These are phyloP conservation scores for Spodoptera litura DNA, from an alignment of 1,140 invertebrate species.

Conservation along the genomic window DNA sequence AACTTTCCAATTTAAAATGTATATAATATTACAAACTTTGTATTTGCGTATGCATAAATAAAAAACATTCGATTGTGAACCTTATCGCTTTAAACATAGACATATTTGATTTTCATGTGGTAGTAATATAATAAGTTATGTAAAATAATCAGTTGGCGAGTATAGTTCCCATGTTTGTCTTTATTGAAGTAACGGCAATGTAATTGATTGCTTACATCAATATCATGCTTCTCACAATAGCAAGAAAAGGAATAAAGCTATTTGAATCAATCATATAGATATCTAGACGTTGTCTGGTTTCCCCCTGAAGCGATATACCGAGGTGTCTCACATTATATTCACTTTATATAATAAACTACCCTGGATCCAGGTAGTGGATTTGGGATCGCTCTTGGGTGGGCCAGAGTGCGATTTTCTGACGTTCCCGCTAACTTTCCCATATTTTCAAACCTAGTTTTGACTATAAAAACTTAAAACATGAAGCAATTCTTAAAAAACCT, in stretches of 20 bases:
- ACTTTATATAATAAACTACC: too few relatives aligned
- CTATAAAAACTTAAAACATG: too few relatives aligned
- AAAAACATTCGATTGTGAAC: not conserved
- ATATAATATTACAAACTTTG: not conserved
- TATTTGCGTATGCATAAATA: not conserved
- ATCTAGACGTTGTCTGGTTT: not conserved
- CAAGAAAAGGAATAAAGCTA: not conserved
- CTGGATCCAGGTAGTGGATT: too few relatives aligned
- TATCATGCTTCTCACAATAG: not conserved
- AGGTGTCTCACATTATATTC: too few relatives aligned
- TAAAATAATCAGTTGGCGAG: constrained; percentile 10
- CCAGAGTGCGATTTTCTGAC: too few relatives aligned
- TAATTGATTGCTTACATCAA: constrained; percentile 13
- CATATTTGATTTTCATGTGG: not conserved
- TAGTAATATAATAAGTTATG: not conserved
- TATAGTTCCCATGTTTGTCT: constrained; percentile 16
- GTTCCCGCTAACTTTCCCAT: too few relatives aligned
- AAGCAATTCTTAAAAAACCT: too few relatives aligned
- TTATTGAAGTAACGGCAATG: not conserved
- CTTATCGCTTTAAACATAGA: not conserved
- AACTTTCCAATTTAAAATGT: constrained; percentile 50
- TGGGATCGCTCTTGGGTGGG: too few relatives aligned
- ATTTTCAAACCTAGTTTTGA: too few relatives aligned
- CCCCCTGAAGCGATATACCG: too few relatives aligned
- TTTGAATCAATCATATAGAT: not conserved